These are phyloP conservation scores for Prietella phreatophila DNA, from an alignment of 2,113 vertebrate genomes.

Conservation along the genomic window DNA sequence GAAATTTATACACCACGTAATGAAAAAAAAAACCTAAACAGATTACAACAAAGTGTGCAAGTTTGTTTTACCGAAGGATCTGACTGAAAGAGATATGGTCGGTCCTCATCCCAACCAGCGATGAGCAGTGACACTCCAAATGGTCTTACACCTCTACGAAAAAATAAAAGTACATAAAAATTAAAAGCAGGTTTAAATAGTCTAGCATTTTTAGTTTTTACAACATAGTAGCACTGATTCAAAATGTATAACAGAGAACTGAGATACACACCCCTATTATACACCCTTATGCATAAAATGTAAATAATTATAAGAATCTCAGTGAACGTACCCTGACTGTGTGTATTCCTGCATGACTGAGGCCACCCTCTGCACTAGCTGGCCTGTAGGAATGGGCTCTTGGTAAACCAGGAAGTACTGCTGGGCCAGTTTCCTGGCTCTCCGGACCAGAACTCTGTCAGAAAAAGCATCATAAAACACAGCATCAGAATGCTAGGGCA, in stretches of 20 bases:
- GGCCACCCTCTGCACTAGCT: slow-evolving; percentile 96
- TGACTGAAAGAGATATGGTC: slow-evolving; percentile 95
- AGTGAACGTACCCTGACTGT: slow-evolving; percentile 85
- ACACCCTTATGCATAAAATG: neutral
- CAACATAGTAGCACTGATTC: neutral
- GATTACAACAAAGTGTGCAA: neutral
- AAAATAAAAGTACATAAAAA: no score
- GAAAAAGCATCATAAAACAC: slow-evolving; percentile 22
- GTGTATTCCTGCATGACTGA: slow-evolving; percentile 99
- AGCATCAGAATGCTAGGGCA: neutral
- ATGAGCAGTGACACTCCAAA: slow-evolving; percentile 97
- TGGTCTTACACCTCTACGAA: slow-evolving; percentile 87
- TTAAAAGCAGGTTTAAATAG: neutral
- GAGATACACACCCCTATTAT: neutral
- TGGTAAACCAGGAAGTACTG: slow-evolving; percentile 97
- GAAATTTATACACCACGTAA: neutral
- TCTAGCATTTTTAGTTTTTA: neutral
- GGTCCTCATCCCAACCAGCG: slow-evolving; percentile 97
- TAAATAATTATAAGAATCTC: neutral
- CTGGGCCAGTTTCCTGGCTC: slow-evolving; percentile 94
- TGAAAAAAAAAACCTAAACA: neutral
- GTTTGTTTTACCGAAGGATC: slow-evolving; percentile 86
- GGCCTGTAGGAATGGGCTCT: slow-evolving; percentile 96
- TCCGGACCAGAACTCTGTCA: slow-evolving; percentile 89
- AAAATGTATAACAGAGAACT: neutral